phyloP scores from a whole-genome alignment of 2,888 invertebrate species.

The Tenthredo scrophulariae region DNA sequence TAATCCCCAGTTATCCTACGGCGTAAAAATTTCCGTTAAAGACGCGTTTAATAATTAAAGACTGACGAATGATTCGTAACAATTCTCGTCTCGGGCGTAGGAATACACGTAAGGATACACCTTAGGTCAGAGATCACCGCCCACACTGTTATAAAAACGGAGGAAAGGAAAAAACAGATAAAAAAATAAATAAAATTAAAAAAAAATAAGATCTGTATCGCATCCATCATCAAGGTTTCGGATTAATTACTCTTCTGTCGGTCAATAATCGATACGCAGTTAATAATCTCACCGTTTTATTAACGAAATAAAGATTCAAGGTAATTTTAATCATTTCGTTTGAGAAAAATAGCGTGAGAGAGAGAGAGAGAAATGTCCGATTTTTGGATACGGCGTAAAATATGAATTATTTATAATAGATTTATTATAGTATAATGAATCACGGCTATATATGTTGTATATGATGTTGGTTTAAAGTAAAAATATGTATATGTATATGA shows the following conservation, averaged over 20 bases:
- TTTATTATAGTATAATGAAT: neutral
- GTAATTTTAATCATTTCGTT: neutral
- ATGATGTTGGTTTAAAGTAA: too few species aligned
- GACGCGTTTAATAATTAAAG: neutral
- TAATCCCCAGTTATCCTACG: neutral
- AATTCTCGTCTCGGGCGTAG: neutral
- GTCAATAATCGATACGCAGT: neutral
- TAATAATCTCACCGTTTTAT: neutral
- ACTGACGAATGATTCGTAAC: constrained; percentile 18
- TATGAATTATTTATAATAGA: neutral
- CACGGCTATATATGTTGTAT: too few species aligned
- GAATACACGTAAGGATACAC: neutral
- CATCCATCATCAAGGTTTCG: neutral
- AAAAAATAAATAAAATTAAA: neutral
- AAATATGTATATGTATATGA: too few species aligned
- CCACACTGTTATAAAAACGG: neutral
- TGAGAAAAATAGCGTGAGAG: neutral
- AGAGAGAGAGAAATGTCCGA: neutral
- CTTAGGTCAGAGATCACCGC: constrained; percentile 14
- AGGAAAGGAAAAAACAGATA: too few species aligned
- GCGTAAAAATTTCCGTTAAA: constrained; percentile 5
- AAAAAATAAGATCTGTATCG: neutral
- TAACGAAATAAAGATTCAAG: neutral
- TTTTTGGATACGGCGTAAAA: neutral
- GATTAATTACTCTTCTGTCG: constrained; percentile 12